phyloP scores from a whole-genome alignment of 2,888 invertebrate genomes.

The Dioctria rufipes region DNA sequence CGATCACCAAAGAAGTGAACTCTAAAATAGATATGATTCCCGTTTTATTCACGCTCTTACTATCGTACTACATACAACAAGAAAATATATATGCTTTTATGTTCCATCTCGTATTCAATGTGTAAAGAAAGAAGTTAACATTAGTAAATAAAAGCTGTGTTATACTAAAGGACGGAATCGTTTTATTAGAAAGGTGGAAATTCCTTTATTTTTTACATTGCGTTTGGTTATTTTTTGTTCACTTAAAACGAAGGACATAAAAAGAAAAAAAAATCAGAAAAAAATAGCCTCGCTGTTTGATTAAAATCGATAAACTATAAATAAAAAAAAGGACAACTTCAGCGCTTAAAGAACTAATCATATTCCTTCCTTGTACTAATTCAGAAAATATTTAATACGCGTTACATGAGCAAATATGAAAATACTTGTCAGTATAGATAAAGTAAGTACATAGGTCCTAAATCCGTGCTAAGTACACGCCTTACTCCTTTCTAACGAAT shows the following conservation, averaged over 20 bases:
- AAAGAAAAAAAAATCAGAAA: background rate
- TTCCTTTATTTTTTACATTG: slow-evolving; percentile 28
- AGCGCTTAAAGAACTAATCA: background rate
- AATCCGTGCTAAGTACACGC: background rate
- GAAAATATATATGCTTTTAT: slow-evolving; percentile 4
- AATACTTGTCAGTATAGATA: background rate
- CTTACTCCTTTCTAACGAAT: background rate
- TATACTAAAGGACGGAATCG: slow-evolving; percentile 52
- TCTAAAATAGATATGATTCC: slow-evolving; percentile 38
- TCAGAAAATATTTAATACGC: slow-evolving; percentile 2
- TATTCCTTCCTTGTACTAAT: slow-evolving; percentile 4
- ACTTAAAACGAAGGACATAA: background rate
- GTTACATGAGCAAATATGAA: slow-evolving; percentile 47
- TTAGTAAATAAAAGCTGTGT: slow-evolving; percentile 39
- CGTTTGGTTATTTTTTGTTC: background rate
- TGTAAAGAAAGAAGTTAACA: slow-evolving; percentile 28
- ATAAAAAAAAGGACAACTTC: background rate
- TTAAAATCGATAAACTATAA: background rate
- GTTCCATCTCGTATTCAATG: background rate
- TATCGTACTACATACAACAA: background rate
- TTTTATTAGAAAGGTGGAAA: slow-evolving; percentile 50
- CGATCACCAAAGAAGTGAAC: slow-evolving; percentile 15
- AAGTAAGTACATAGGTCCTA: background rate
- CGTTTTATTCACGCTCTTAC: background rate
- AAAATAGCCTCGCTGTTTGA: background rate